Evolutionary conservation across 2,888 invertebrate species (phyloP), one percentile per base, ranked within the genome.

Genomic region (Drosophila testacea): DNA sequence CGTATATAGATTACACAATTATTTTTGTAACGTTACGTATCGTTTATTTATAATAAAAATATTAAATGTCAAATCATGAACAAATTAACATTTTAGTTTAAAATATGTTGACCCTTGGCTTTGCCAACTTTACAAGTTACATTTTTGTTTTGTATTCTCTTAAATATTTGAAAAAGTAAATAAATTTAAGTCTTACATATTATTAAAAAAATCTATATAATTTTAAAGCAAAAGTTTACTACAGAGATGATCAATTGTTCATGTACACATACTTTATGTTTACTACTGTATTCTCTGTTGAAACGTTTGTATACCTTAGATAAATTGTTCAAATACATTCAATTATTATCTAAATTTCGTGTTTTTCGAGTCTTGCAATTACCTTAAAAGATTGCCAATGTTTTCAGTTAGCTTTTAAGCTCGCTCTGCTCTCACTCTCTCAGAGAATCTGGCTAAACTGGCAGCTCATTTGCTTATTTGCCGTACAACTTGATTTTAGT

Each of bases 261-360:
- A 27, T 1, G 32, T 7, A 36, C 11, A 11, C 44, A 36, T 27
- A 11, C 44, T 1, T 28, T 10, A 38, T 16, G 3, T 27, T 11
- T 27, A 2, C 4, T 27, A 2, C 4, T 16, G 41, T 27, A 10
- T n/a, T 9, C 4, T 7, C 9, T 46, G 27, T 5, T 16, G 4
- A 32, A 34, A n/a, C 13, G n/a, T 36, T 47, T 66, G 75, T 75
- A 42, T 73, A 61, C 46, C 27, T 75, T 47, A 74, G 75, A 79
- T 79, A 77, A 74, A 79, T 55, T 69, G 69, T 69, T 62, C 42
- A 77, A 77, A 79, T 73, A 77, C 52, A 77, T 44, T 51, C 59
- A 50, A 30, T 55, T 48, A 55, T 36, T 64, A 64, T 48, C 51
- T 44, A 44, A 56, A 68, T 61, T 64, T 69, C 46, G 55, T 67